Evolutionary conservation across 2,113 vertebrate genomes (phyloP).

Genomic region (Balaenoptera acutorostrata): DNA sequence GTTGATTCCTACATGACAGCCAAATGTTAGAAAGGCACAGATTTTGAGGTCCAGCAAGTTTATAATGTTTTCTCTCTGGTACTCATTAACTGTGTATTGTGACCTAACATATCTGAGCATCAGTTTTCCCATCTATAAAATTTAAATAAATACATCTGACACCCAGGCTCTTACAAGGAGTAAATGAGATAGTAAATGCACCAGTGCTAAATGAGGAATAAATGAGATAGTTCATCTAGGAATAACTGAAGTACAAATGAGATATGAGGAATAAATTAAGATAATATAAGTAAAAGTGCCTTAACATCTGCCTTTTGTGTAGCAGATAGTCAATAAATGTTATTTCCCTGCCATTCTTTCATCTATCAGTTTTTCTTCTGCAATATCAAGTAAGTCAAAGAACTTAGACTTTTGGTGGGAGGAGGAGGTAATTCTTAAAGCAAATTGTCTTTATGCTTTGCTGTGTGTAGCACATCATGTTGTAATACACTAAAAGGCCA

Average conservation of each 20-base stretch:
- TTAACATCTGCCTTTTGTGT: neutral
- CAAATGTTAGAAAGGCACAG: neutral
- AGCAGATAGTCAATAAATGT: neutral
- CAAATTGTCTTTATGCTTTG: neutral
- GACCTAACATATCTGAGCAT: neutral
- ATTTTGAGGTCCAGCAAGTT: neutral
- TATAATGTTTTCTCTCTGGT: neutral
- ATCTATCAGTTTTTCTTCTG: neutral
- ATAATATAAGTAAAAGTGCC: neutral
- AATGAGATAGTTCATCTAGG: neutral
- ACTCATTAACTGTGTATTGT: neutral
- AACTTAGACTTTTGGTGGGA: neutral
- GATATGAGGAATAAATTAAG: neutral
- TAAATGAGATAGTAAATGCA: neutral
- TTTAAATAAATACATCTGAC: neutral
- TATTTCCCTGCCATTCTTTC: neutral
- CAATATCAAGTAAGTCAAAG: neutral
- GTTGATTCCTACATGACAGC: neutral
- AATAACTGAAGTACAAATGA: neutral
- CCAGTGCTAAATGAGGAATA: neutral
- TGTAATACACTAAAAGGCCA: neutral
- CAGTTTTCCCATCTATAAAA: neutral
- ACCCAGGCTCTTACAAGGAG: neutral
- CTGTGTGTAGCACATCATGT: neutral
- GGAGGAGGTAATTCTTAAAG: neutral